Base-by-base conservation (phyloP, 2,888 invertebrate genomes). In the Eupelmus urozonus region DNA sequence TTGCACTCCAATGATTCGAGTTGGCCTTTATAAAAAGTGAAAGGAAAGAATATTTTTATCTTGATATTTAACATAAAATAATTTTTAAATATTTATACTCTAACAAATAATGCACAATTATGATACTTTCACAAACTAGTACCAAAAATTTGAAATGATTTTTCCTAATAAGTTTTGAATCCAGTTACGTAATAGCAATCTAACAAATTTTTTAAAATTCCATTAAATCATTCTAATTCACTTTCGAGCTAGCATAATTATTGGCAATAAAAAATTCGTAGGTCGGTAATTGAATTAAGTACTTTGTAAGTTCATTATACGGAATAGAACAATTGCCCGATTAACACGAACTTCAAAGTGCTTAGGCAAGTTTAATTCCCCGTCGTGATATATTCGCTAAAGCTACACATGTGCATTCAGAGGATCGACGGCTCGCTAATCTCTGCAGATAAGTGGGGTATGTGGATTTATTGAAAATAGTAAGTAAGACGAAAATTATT, bases 321-420 rank as follows among this genome's bases (percentile, higher is more conserved):
- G 25, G 23, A 16, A 20, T 3, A 25, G 42, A 16, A 20, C 40
- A 72, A 62, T 62, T 49, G n/a, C n/a, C 34, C 18, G 40, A 62
- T 62, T 62, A 72, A 71, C 20, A 20, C 45, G 67, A 20, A 16
- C 51, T 62, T 40, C 40, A 40, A 62, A 72, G 62, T 62, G 51
- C 60, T 62, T 62, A 13, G 25, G 40, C 25, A 1, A 34, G 71
- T 51, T 60, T 71, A 60, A 49, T 34, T 60, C 49, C 23, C 57
- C 34, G 13, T 25, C 25, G 23, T 62, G 34, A 40, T 16, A 55
- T 49, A 62, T 72, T 71, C 71, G 60, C 60, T 34, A 60, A 62
- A 71, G 42, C 51, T 45, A 25, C 29, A 29, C 9, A 7, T n/a
- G 5, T 27, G 16, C 29, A 49, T 45, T 70, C 29, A 45, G 70